Evolutionary conservation across 2,888 invertebrate species (phyloP).

Genomic region (Acutogordius australiensis): DNA sequence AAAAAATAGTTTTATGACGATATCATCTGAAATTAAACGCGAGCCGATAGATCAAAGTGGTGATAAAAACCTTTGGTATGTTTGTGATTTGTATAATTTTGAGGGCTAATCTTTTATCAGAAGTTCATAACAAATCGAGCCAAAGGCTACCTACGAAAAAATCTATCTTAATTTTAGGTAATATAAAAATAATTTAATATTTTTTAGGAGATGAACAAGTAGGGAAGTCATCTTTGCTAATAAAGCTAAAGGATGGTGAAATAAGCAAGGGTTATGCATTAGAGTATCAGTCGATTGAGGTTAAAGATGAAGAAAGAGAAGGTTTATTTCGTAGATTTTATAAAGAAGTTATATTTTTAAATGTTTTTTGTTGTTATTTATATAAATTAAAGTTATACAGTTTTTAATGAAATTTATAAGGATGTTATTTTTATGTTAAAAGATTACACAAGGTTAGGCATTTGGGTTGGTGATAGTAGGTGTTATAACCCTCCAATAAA

Average conservation of each 20-base stretch:
- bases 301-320: slow-evolving; percentile 86
- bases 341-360: too few relatives aligned
- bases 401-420: too few relatives aligned
- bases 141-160: neutral
- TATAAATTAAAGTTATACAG: too few relatives aligned
- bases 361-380: too few relatives aligned
- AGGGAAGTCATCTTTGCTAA: neutral
- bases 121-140: neutral
- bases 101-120: slow-evolving; percentile 1
- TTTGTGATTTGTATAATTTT: too few relatives aligned
- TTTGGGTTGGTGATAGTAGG: slow-evolving; percentile 1
- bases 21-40: too few relatives aligned
- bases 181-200: slow-evolving; percentile 4
- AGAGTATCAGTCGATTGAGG: slow-evolving; percentile 87
- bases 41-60: too few relatives aligned
- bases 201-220: slow-evolving; percentile 3
- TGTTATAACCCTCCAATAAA: neutral
- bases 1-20: too few relatives aligned
- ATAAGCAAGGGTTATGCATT: slow-evolving; percentile 84
- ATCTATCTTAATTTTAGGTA: neutral
- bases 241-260: slow-evolving; percentile 45
- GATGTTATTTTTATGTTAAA: neutral
- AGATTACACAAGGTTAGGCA: slow-evolving; percentile 2
- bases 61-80: too few relatives aligned
- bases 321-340: slow-evolving; percentile 31